phyloP scores from a whole-genome alignment of 2,888 invertebrate species.

The Scelioninae gen. 1 region DNA sequence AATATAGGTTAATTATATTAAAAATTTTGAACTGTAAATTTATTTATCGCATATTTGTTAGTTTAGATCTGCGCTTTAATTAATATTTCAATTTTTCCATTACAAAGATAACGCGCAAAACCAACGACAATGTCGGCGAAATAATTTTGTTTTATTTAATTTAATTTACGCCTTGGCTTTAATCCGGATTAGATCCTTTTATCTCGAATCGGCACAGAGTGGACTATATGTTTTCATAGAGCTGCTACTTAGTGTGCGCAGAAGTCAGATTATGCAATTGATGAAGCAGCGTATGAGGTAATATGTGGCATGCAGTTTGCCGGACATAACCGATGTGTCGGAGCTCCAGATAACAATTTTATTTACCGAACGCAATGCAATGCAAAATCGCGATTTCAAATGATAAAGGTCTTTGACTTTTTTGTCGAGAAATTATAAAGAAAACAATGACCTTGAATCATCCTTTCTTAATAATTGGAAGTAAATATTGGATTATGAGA shows the following conservation, averaged over 20 bases:
- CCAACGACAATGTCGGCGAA: not conserved
- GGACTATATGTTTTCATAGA: conserved; percentile 27
- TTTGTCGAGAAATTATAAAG: too few species aligned
- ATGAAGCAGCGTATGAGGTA: conserved; percentile 73
- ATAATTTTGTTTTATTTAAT: conserved; percentile 16
- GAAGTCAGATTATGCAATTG: conserved; percentile 74
- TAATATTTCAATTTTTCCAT: not conserved
- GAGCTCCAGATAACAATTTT: conserved; percentile 43
- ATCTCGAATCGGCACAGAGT: conserved; percentile 33
- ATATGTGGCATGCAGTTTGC: conserved; percentile 44
- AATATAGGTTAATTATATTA: not conserved
- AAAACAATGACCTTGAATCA: too few species aligned
- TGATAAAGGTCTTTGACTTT: conserved; percentile 13
- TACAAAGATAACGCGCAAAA: not conserved
- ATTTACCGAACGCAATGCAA: conserved; percentile 11
- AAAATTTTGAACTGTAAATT: not conserved
- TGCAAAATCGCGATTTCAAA: not conserved
- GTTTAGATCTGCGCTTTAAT: not conserved
- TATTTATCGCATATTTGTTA: not conserved
- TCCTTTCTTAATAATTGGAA: too few species aligned
- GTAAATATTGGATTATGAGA: too few species aligned
- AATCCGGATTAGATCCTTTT: conserved; percentile 22
- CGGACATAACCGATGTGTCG: conserved; percentile 10
- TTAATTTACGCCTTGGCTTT: not conserved
- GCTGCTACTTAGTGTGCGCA: conserved; percentile 40